Evolutionary conservation across 2,888 invertebrate genomes (phyloP), one percentile per base, ranked within the genome.

Genomic region (Homarus gammarus): DNA sequence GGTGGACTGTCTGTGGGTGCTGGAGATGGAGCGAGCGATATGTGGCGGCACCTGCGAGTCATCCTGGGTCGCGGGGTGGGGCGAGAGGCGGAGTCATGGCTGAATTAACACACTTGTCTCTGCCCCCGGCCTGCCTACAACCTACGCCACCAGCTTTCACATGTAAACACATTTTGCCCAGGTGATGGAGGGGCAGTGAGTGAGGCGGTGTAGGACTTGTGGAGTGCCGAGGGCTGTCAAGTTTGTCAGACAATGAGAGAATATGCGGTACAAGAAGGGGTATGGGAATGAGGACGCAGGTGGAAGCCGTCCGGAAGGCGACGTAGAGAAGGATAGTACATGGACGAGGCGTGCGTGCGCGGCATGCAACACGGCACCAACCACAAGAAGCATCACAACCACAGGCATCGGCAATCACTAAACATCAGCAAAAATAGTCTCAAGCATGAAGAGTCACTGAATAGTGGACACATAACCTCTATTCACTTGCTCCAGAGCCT

Each of bases 251-350:
- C n/a, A 33, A n/a, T 31, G 61, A 61, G 27, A 38, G 8, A 61
- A 56, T 61, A 22, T 61, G 73, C 51, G 84, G 73, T 36, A 33
- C 51, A 33, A 36, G 83, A 12, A 22, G 44, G 78, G 82, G 75
- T 27, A 44, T n/a, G 87, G 81, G 68, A 33, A 33, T 38, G 38
- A 72, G 81, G 56, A 44, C 49, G 64, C 73, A 61, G 22, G 78
- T 56, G 38, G 70, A 83, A 64, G 64, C 82, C 36, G 82, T 64
- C 87, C 36, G 75, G 49, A n/a, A 75, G 77, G 61, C 82, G 22
- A 82, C 79, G 68, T 68, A 68, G 22, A 68, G 33, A 77, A 81
- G 87, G 87, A 88, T 88, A 88, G 88, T 88, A 88, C 88, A 88
- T 88, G 88, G 88, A 88, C 88, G 36, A 73, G 72, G 44, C 83